Evolutionary conservation across 1,140 invertebrate genomes (phyloP).

Genomic region (Aphaenogaster floridana): DNA sequence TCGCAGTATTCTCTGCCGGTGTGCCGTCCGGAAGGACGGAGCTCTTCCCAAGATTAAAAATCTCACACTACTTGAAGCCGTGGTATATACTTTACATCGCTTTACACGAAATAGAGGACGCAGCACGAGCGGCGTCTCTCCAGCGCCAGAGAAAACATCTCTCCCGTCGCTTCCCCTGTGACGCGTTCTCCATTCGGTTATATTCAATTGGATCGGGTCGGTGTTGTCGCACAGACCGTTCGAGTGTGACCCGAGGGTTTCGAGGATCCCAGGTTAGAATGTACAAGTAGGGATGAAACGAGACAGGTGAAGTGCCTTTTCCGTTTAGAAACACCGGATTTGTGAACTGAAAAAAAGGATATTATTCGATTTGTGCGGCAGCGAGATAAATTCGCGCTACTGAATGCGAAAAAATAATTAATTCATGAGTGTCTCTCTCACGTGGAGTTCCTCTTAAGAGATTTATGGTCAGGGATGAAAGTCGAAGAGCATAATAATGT

Average conservation of each 20-base stretch:
- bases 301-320: constrained; percentile 12
- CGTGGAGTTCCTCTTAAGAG: constrained; percentile 32
- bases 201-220: constrained; percentile 50
- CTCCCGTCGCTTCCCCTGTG: not conserved
- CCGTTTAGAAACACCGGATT: constrained; percentile 36
- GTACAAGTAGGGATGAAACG: constrained; percentile 38
- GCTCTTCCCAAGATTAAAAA: constrained; percentile 62
- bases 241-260: constrained; percentile 45
- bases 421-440: constrained; percentile 47
- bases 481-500: constrained; percentile 52
- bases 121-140: not conserved
- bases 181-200: constrained; percentile 48
- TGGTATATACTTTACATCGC: constrained; percentile 61
- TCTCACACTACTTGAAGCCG: constrained; percentile 39
- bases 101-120: constrained; percentile 43
- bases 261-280: constrained; percentile 43
- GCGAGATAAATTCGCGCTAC: constrained; percentile 13
- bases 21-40: constrained; percentile 15
- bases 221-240: constrained; percentile 41
- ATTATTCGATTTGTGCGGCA: constrained; percentile 5
- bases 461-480: constrained; percentile 51
- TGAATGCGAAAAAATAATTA: constrained; percentile 46
- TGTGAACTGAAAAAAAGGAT: not conserved
- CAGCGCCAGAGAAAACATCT: constrained; percentile 25
- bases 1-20: constrained; percentile 28